Evolutionary conservation across 1,140 invertebrate genomes (phyloP), one percentile per base, ranked within the genome.

Genomic region (Conus ventricosus): DNA sequence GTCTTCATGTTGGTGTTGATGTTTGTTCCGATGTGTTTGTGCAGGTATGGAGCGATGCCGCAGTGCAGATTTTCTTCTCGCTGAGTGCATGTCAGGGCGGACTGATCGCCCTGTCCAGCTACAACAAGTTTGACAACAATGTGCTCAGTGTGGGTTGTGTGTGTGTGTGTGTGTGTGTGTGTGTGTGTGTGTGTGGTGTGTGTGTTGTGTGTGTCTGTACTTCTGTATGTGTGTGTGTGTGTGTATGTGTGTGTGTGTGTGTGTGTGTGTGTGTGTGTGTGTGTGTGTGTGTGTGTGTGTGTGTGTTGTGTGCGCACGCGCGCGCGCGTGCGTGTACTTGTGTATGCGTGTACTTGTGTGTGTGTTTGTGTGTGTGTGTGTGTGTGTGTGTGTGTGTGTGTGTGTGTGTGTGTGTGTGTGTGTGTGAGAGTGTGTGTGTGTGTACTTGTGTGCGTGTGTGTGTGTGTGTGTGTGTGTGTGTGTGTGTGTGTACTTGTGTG

Each of bases 21-120:
- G 25, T 87, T 5, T 87, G 10, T 60, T 39, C 39, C 39, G 39
- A 39, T 39, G 39, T 39, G 39, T 39, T 39, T 39, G 39, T 39
- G 25, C 25, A 91, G 90, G 97, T 98, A 0, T 98, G 98, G 98
- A 97, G 98, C 27, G 98, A 98, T 95, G 98, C 98, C 8, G 97
- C 97, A 17, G 97, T 97, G 17, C 98, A 98, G 95, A 98, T 98
- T 88, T 98, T 99, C 94, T 98, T 98, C 95, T 98, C 98, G 0
- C 97, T 98, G 87, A 97, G 98, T 80, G 97, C 98, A 67, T 97
- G 97, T 4, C 98, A 98, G 91, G 98, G 98, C n/a, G 98, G 97
- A 11, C 97, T 98, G 96, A 98, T 99, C 92, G 98, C 97, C 91
- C 98, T 98, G 95, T 97, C 98, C 39, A 98, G 97, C 92, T 98